These are phyloP conservation scores for Strigamia transsilvanica DNA, from an alignment of 2,888 invertebrate species.

Conservation along the genomic window DNA sequence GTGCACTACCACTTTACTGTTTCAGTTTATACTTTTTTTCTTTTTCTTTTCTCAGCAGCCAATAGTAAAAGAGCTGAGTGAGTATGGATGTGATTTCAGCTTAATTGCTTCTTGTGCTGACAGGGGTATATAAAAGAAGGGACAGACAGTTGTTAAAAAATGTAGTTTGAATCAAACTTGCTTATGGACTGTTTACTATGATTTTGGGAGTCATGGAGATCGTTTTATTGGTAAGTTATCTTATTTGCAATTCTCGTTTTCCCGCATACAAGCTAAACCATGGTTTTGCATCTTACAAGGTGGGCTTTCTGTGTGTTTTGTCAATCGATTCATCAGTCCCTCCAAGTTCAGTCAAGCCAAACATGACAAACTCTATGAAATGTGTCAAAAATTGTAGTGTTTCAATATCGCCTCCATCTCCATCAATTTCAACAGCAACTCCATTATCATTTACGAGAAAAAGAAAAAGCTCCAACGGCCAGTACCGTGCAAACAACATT, in stretches of 20 bases:
- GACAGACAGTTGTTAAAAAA: conserved; percentile 19
- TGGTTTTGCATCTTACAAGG: neutral
- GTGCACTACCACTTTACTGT: conserved; percentile 30
- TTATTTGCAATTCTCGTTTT: neutral
- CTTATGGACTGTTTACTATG: conserved; percentile 21
- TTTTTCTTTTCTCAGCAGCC: conserved; percentile 4
- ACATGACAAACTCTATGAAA: conserved; percentile 1
- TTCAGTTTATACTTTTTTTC: conserved; percentile 21
- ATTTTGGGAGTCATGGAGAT: conserved; percentile 6
- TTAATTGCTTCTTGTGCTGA: conserved; percentile 30
- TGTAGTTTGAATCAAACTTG: conserved; percentile 26
- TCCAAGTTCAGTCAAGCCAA: neutral
- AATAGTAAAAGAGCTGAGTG: conserved; percentile 6
- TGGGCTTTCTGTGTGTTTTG: conserved; percentile 4
- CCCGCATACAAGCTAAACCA: neutral
- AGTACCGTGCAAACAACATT: neutral
- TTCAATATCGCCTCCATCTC: neutral
- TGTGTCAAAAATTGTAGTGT: neutral
- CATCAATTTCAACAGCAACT: neutral
- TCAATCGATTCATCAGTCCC: neutral
- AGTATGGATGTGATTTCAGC: conserved; percentile 30
- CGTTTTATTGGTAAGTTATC: neutral
- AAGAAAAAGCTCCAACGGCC: neutral
- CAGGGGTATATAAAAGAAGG: conserved; percentile 30
- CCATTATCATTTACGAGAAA: neutral